A percentile compares a stretch with the other conserved stretches of the same genome.
Conservation (phyloP, 2,797 vertebrate genomes). For the Carcharodon carcharias region DNA sequence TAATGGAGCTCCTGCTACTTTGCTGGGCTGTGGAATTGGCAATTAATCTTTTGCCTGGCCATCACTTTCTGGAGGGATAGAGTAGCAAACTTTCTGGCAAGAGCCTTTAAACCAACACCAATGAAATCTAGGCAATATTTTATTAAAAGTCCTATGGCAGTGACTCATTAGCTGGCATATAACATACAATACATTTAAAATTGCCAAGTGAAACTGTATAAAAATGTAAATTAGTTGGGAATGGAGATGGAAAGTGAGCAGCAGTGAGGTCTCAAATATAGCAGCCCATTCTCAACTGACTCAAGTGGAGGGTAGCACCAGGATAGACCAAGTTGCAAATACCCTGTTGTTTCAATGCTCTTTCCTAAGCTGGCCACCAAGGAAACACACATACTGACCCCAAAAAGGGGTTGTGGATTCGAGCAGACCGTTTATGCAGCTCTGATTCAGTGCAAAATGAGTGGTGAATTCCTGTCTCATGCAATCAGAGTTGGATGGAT, state of each 20-base stretch:
- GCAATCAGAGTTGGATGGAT: neutral
- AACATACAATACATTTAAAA: neutral
- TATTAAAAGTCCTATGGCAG: neutral
- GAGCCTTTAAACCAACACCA: neutral
- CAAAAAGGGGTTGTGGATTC: neutral
- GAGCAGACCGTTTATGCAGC: neutral
- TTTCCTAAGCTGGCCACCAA: no score
- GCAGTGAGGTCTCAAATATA: neutral
- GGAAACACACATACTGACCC: neutral
- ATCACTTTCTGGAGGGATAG: neutral
- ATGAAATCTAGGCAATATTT: neutral
- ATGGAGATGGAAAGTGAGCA: neutral
- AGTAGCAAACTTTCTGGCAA: neutral
- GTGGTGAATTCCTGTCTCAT: neutral
- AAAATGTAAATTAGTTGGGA: neutral
- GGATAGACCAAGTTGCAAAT: neutral
- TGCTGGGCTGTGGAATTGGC: neutral
- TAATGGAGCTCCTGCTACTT: neutral
- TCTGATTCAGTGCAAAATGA: neutral
- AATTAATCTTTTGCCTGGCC: neutral
- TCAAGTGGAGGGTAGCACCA: neutral
- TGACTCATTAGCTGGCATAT: neutral
- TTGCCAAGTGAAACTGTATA: neutral
- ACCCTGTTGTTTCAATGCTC: neutral
- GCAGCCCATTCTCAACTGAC: neutral